Evolutionary conservation across 2,797 vertebrate genomes (phyloP), one percentile per base, ranked within the genome.

Genomic region (Tinamus major): DNA sequence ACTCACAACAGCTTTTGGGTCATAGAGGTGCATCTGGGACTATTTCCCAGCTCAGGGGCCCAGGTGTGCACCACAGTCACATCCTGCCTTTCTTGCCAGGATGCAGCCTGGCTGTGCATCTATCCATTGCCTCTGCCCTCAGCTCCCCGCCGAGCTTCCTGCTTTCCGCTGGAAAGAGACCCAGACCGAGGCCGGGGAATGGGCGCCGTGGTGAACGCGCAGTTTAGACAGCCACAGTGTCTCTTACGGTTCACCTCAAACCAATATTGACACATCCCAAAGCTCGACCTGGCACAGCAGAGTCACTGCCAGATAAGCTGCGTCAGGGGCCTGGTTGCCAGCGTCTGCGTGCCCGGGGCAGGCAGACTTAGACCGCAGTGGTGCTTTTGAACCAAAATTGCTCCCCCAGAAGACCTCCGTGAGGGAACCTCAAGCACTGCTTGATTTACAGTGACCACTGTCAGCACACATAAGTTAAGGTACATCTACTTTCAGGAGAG

Each of bases 51-150:
- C 35, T 55, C 9, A 1, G 72, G 82, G 35, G 19, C 53, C 27
- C 81, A 90, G 75, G 67, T 90, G 78, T 70, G 42, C 67, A 6
- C n/a, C 46, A 27, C 46, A 85, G 71, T 87, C 76, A 87, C 42
- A 65, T 58, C n/a, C 85, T 91, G 39, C 67, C 59, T 89, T 59
- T 55, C 79, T 94, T 48, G 31, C 85, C 91, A 89, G 70, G 82
- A 92, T 79, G 83, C 33, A 3, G 46, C 26, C 24, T 5, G 39
- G 9, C 4, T 59, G 42, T 79, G 20, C 33, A n/a, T 51, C 33
- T 59, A 33, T 85, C 82, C 80, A 39, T 24, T 31, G 46, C 87
- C 69, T 75, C 76, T 75, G 77, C 35, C 64, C 7, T 68, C 33
- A 56, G 56, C 58, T 89, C 59, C 65, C 82, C 81, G 11, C 7